phyloP scores from a whole-genome alignment of 2,113 vertebrate genomes.

The Girardinichthys multiradiatus region DNA sequence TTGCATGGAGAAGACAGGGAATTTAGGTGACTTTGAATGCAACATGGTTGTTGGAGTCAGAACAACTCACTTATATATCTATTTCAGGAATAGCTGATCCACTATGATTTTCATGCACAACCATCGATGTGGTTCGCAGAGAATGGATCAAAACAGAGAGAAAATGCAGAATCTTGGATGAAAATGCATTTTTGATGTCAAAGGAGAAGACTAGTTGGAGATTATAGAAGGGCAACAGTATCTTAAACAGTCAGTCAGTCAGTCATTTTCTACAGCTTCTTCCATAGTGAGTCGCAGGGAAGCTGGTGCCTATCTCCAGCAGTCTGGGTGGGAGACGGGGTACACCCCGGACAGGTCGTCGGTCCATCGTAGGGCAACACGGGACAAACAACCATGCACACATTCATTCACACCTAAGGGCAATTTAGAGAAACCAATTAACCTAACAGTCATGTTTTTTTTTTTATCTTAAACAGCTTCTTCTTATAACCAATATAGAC shows the following conservation, averaged over 20 bases:
- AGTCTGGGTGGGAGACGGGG: no score
- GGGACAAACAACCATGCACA: no score
- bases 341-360: no score
- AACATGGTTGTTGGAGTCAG: neutral
- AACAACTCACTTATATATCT: neutral
- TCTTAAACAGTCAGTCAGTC: no score
- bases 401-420: no score
- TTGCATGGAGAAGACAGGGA: neutral
- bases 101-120: neutral
- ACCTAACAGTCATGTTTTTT: no score
- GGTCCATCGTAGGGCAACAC: no score
- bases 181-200: neutral
- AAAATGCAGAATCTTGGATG: neutral
- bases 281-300: no score
- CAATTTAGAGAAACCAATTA: no score
- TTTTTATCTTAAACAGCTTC: no score
- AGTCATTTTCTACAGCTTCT: no score
- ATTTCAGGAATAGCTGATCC: neutral
- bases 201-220: neutral
- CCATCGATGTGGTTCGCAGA: neutral
- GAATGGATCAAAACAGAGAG: neutral
- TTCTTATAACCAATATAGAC: neutral
- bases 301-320: no score
- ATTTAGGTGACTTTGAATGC: neutral
- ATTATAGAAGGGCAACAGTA: neutral